Evolutionary conservation across 2,888 invertebrate species (phyloP), one percentile per base, ranked within the genome.

Genomic region (Flexamia atlantica): DNA sequence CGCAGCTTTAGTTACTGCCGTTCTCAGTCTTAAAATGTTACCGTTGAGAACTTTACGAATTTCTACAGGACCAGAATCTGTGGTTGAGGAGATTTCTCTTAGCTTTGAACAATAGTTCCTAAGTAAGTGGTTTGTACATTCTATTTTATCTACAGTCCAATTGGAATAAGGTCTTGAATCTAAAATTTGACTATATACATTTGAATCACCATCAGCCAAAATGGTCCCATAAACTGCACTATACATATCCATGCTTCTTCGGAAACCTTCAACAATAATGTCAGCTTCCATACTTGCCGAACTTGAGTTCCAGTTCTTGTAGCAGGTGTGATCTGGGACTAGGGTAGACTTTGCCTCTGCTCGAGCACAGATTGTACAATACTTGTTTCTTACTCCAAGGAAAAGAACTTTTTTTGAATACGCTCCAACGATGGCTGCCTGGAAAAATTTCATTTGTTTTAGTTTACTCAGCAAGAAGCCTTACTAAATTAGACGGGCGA

Each of bases 141-240:
- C 89, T 2, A 89, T 85, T 88, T 89, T 90, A 68, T 87, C 79
- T 0, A 88, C 85, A 25, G 83, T 68, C n/a, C 82, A 57, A n/a
- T 84, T 84, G 0, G 85, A 9, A 85, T 89, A 89, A 1, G 88
- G 86, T 28, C 86, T 84, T 23, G 50, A 60, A 84, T 88, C 85
- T 25, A 85, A 9, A 9, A 89, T 86, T 86, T 86, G 87, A 64
- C 86, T 85, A 68, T 87, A 88, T 0, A 89, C 89, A 14, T 87
- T 89, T 12, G 88, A 88, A 83, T 90, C 90, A n/a, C 89, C 89
- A 86, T 89, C 89, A n/a, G 89, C 89, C 14, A 89, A 86, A 57
- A 89, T 84, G 82, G 86, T 85, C 0, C 74, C 86, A 85, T 88
- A 89, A 40, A 87, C 87, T 3, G 89, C 5, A 68, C 86, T 86